phyloP scores from a whole-genome alignment of 2,797 vertebrate species.

The Crenuchus spilurus region DNA sequence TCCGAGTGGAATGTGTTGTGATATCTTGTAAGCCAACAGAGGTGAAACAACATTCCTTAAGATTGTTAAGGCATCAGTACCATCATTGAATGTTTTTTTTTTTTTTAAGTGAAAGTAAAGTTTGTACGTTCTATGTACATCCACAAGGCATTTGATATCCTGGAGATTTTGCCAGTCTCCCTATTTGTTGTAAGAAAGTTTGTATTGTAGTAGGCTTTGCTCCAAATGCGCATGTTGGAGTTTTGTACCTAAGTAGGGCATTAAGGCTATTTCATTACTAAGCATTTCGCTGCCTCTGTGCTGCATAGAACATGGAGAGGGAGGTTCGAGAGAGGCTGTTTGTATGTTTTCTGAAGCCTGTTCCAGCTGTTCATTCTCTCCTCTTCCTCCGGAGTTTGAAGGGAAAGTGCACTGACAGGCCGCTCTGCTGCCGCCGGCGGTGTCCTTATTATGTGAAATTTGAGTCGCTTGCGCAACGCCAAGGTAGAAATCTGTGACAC shows the following conservation, averaged over 20 bases:
- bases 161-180: too few species aligned
- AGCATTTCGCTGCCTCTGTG: constrained; percentile 11
- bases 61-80: too few species aligned
- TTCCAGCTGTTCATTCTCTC: constrained; percentile 65
- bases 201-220: too few species aligned
- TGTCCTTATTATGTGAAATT: constrained; percentile 72
- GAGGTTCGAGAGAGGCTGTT: constrained; percentile 60
- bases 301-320: constrained; percentile 57
- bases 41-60: too few species aligned
- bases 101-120: too few species aligned
- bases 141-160: too few species aligned
- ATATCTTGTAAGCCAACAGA: too few species aligned
- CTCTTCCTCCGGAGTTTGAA: constrained; percentile 64
- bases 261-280: not conserved
- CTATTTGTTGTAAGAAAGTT: too few species aligned
- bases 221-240: too few species aligned
- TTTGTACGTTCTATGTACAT: too few species aligned
- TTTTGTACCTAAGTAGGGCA: not conserved
- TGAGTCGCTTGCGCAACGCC: constrained; percentile 59
- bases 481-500: not conserved
- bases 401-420: constrained; percentile 64
- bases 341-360: constrained; percentile 71
- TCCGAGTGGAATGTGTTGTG: too few species aligned
- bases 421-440: constrained; percentile 59
- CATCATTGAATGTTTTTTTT: too few species aligned